Conservation (phyloP, 2,797 vertebrate species). For the Poecilia gillii region DNA sequence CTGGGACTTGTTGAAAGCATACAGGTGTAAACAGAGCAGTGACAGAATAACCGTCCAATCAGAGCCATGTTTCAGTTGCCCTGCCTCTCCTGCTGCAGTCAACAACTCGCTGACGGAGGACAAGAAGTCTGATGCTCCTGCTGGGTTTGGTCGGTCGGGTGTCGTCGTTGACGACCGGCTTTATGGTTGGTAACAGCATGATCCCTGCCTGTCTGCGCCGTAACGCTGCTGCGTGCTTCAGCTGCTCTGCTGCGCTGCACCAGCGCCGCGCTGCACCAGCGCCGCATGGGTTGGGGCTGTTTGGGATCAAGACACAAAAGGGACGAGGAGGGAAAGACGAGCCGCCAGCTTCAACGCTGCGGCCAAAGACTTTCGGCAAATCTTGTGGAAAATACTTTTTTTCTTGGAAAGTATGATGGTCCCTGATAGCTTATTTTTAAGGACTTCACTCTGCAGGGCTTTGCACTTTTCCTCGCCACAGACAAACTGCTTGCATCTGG, state of each 20-base stretch:
- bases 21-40: not conserved
- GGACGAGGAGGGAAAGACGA: slow-evolving; percentile 12
- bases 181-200: slow-evolving; percentile 64
- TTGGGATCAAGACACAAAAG: slow-evolving; percentile 15
- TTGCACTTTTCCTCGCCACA: slow-evolving; percentile 25
- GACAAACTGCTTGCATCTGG: slow-evolving; percentile 17
- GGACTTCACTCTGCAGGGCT: slow-evolving; percentile 37
- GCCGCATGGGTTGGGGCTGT: slow-evolving; percentile 48
- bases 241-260: not conserved
- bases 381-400: slow-evolving; percentile 12
- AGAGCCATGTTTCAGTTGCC: slow-evolving; percentile 28
- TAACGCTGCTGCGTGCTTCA: slow-evolving; percentile 19
- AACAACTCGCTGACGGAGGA: slow-evolving; percentile 64
- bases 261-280: not conserved
- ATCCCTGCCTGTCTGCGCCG: slow-evolving; percentile 28
- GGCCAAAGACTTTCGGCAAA: slow-evolving; percentile 28
- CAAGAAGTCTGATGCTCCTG: slow-evolving; percentile 38
- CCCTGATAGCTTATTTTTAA: slow-evolving; percentile 52
- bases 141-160: slow-evolving; percentile 26
- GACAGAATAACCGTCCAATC: not conserved
- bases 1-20: not conserved
- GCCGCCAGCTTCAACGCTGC: slow-evolving; percentile 26
- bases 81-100: slow-evolving; percentile 47
- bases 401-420: slow-evolving; percentile 46
- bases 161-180: slow-evolving; percentile 40